Percentiles rank a stretch among this genome's conserved stretches.
These are phyloP conservation scores for Diogma glabrata DNA, from an alignment of 2,888 invertebrate species.

Conservation along the genomic window DNA sequence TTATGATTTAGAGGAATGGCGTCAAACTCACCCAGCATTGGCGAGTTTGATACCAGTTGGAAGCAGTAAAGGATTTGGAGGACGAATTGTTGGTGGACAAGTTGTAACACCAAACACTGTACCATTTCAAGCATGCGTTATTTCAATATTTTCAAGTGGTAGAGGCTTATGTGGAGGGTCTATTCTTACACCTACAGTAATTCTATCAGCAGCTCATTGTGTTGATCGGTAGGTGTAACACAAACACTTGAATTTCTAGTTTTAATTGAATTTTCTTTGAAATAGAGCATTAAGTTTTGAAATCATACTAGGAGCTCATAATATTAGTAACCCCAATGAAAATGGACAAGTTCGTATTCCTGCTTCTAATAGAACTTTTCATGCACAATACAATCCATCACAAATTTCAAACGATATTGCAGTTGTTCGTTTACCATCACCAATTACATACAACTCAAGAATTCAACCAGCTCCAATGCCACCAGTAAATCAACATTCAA, in stretches of 20 bases:
- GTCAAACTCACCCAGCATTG: neutral
- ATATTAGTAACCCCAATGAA: neutral
- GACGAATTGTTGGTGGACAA: slow-evolving; percentile 8
- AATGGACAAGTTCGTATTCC: neutral
- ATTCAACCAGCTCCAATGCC: neutral
- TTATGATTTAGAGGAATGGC: slow-evolving; percentile 1
- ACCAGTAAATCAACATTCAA: neutral
- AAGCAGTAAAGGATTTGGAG: too few species aligned
- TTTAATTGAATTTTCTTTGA: too few species aligned
- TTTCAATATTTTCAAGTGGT: neutral
- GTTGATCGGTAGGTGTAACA: neutral
- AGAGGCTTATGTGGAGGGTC: neutral
- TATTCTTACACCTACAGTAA: neutral
- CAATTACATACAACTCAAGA: neutral
- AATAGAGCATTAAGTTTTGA: too few species aligned
- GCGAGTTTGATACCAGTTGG: too few species aligned
- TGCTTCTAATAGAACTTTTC: neutral
- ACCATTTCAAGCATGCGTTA: slow-evolving; percentile 6
- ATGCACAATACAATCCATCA: neutral
- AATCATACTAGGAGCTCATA: neutral
- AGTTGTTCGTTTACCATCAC: neutral
- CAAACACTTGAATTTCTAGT: neutral
- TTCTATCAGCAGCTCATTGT: neutral
- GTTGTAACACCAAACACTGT: neutral
- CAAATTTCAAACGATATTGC: neutral